Evolutionary conservation across 2,888 invertebrate species (phyloP).

Genomic region (Masnerella sp.): DNA sequence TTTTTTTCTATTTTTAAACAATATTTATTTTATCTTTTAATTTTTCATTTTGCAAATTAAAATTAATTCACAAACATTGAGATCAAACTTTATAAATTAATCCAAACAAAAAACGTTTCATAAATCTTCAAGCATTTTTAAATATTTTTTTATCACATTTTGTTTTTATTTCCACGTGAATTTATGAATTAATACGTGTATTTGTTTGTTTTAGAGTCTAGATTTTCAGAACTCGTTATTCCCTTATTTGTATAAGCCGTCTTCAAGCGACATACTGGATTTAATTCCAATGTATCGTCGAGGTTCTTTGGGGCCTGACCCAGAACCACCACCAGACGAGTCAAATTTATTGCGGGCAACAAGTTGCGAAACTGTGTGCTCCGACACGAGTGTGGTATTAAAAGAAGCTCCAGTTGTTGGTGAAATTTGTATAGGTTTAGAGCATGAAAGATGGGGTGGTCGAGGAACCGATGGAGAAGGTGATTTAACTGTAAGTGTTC

Average conservation of each 20-base stretch:
- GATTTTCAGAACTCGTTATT: slow-evolving; percentile 66
- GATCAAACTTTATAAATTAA: too few species aligned
- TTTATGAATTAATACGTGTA: too few species aligned
- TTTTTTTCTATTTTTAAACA: too few species aligned
- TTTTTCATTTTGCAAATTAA: too few species aligned
- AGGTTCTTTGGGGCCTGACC: slow-evolving; percentile 69
- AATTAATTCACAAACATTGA: too few species aligned
- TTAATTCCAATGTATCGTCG: slow-evolving; percentile 66
- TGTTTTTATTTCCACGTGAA: too few species aligned
- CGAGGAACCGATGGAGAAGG: slow-evolving; percentile 79
- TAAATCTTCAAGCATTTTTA: too few species aligned
- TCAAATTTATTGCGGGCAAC: slow-evolving; percentile 82
- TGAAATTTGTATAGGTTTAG: slow-evolving; percentile 86
- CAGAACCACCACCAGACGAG: slow-evolving; percentile 71
- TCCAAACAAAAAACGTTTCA: too few species aligned
- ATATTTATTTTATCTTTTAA: too few species aligned
- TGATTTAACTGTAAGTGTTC: slow-evolving; percentile 84
- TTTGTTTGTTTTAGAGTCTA: slow-evolving; percentile 63
- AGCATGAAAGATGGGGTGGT: slow-evolving; percentile 85
- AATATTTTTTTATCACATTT: too few species aligned
- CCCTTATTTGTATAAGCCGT: slow-evolving; percentile 42
- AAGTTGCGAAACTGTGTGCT: slow-evolving; percentile 89
- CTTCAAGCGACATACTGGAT: slow-evolving; percentile 64
- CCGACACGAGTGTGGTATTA: slow-evolving; percentile 86
- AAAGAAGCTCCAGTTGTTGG: slow-evolving; percentile 85